Percentiles rank a stretch among this genome's conserved stretches.
phyloP scores from a whole-genome alignment of 2,113 vertebrate genomes.

The Anseranas semipalmata region DNA sequence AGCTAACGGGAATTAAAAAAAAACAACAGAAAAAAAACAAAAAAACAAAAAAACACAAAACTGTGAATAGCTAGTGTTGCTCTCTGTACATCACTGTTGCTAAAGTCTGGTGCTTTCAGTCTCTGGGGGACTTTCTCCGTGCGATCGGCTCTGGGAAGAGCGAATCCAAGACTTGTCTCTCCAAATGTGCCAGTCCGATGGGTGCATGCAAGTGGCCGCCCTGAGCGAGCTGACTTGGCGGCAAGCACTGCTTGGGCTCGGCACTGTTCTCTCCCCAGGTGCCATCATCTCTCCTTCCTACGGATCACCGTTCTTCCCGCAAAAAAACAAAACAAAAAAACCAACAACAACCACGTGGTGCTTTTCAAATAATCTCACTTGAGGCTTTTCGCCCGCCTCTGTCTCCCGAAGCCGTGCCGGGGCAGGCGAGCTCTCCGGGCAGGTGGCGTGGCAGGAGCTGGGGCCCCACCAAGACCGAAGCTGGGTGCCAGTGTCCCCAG shows the following conservation, averaged over 20 bases:
- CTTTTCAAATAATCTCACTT: slow-evolving; percentile 39
- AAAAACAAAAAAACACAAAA: slow-evolving; percentile 72
- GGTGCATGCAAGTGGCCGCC: slow-evolving; percentile 32
- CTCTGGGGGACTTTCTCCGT: slow-evolving; percentile 54
- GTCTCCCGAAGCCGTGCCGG: neutral
- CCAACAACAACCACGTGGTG: slow-evolving; percentile 36
- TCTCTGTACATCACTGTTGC: slow-evolving; percentile 60
- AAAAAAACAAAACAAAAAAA: neutral
- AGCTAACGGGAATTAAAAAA: slow-evolving; percentile 37
- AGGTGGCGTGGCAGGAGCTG: neutral
- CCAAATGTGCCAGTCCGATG: neutral
- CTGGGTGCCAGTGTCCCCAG: neutral
- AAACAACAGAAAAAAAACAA: slow-evolving; percentile 62
- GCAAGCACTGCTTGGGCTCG: neutral
- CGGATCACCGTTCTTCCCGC: slow-evolving; percentile 47
- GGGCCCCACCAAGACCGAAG: neutral
- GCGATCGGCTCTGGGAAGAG: slow-evolving; percentile 58
- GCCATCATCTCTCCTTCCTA: slow-evolving; percentile 47
- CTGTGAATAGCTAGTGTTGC: slow-evolving; percentile 75
- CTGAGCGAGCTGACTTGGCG: neutral
- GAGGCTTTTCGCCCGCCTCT: neutral
- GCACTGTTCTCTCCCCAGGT: slow-evolving; percentile 49
- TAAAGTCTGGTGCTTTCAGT: slow-evolving; percentile 75
- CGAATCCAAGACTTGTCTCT: slow-evolving; percentile 31
- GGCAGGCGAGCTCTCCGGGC: neutral